Conservation (phyloP, 1,140 invertebrate species). For the Sitodiplosis mosellana region DNA sequence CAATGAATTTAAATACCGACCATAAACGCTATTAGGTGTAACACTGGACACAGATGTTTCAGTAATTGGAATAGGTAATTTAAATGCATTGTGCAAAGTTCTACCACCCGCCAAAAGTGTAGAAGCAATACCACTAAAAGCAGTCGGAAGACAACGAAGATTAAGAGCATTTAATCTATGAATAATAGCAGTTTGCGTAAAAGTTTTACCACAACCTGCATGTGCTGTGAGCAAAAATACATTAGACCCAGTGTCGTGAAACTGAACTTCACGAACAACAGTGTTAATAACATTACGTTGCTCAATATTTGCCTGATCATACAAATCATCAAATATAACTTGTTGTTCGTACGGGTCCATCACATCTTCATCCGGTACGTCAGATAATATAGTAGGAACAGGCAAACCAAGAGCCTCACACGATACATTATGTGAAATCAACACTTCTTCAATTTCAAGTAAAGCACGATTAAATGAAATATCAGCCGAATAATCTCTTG, state of each 20-base stretch:
- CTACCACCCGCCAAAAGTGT: slow-evolving; percentile 11
- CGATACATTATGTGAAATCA: no score
- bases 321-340: no score
- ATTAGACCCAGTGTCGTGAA: not conserved
- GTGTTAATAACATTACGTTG: not conserved
- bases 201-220: slow-evolving; percentile 12
- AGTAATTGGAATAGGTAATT: slow-evolving; percentile 9
- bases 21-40: not conserved
- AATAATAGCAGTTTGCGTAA: slow-evolving; percentile 11
- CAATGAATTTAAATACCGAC: not conserved
- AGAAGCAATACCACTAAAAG: slow-evolving; percentile 17
- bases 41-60: slow-evolving; percentile 8
- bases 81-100: slow-evolving; percentile 15
- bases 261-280: not conserved
- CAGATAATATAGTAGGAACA: no score
- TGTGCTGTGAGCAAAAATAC: not conserved
- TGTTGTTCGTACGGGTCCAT: no score
- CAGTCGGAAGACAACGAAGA: slow-evolving; percentile 6
- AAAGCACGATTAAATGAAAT: no score
- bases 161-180: slow-evolving; percentile 2
- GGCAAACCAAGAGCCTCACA: no score
- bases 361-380: no score
- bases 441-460: no score
- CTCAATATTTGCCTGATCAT: no score
- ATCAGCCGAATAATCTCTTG: no score